Evolutionary conservation across 2,113 vertebrate genomes (phyloP), one percentile per base, ranked within the genome.

Genomic region (Corythornis cristatus): DNA sequence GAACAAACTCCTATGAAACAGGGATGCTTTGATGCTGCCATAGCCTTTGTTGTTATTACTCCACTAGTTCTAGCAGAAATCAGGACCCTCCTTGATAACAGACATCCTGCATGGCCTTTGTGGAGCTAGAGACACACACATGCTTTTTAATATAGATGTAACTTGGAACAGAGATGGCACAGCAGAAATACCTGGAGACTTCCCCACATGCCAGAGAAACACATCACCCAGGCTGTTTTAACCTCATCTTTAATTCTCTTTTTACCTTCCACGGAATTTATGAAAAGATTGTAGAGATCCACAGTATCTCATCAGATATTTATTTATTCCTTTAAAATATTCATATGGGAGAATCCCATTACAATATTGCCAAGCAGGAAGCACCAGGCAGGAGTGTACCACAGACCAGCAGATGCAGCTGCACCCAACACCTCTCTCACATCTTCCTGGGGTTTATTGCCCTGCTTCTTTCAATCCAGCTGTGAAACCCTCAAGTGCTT

Each of bases 321-420:
- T 96, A 96, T 94, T 96, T 95, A 95, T 96, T 91, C 75, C 20
- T 88, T 91, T 96, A 77, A 96, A 96, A 95, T 95, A 96, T 95
- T 94, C 92, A 89, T 91, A 88, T 33, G 72, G 87, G 91, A 95
- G 87, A 96, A 95, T 95, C 85, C 79, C 61, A 88, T 91, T 91
- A 81, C 65, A 82, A 46, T 73, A 84, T 50, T 87, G 92, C 66
- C 62, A 73, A 54, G 67, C 42, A 70, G 71, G 67, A 91, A 64
- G 84, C 60, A 66, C 22, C 21, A 91, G 67, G 61, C 51, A 83
- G 58, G 72, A 92, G 56, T 3, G 12, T 43, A 73, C 48, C 67
- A 60, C 51, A 93, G 40, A 62, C 15, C 1, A 1, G 21, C 29
- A 78, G 37, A 54, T 2, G 6, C 1, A 4, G 42, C 54, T 83